Evolutionary conservation across 2,888 invertebrate genomes (phyloP).

Genomic region (Smittia sp.): DNA sequence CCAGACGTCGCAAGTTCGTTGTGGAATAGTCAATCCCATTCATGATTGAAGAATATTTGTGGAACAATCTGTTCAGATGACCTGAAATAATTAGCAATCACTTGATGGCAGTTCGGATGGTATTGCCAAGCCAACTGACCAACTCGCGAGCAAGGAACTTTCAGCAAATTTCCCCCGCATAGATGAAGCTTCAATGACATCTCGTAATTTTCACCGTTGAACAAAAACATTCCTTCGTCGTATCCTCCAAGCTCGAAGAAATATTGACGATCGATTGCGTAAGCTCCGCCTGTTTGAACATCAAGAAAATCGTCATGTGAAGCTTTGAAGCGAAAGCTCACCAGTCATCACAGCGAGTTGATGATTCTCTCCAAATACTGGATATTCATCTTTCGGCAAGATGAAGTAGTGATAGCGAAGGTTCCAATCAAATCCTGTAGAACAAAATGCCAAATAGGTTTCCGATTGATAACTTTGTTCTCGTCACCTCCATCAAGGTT

Average conservation of each 20-base stretch:
- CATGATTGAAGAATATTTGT: background rate
- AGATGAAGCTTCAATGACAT: background rate
- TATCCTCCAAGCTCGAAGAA: slow-evolving; percentile 26
- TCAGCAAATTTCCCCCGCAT: background rate
- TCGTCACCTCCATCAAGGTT: background rate
- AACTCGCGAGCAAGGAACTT: slow-evolving; percentile 68
- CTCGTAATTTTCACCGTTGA: slow-evolving; percentile 24
- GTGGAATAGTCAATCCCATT: background rate
- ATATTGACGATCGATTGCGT: slow-evolving; percentile 27
- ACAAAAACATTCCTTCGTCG: background rate
- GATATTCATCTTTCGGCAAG: slow-evolving; percentile 23
- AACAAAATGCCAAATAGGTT: slow-evolving; percentile 50
- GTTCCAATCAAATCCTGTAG: slow-evolving; percentile 26
- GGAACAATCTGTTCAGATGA: slow-evolving; percentile 68
- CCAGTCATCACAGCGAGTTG: slow-evolving; percentile 96
- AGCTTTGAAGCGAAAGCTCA: slow-evolving; percentile 82
- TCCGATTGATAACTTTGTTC: background rate
- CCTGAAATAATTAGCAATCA: background rate
- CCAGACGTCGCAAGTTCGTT: background rate
- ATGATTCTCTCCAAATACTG: slow-evolving; percentile 47
- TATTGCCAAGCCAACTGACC: slow-evolving; percentile 53
- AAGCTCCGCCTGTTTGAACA: slow-evolving; percentile 18
- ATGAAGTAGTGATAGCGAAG: slow-evolving; percentile 15
- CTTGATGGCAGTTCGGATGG: too few relatives aligned
- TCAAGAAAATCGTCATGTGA: background rate